Evolutionary conservation across 2,797 vertebrate species (phyloP).

Genomic region (Mycteria americana): DNA sequence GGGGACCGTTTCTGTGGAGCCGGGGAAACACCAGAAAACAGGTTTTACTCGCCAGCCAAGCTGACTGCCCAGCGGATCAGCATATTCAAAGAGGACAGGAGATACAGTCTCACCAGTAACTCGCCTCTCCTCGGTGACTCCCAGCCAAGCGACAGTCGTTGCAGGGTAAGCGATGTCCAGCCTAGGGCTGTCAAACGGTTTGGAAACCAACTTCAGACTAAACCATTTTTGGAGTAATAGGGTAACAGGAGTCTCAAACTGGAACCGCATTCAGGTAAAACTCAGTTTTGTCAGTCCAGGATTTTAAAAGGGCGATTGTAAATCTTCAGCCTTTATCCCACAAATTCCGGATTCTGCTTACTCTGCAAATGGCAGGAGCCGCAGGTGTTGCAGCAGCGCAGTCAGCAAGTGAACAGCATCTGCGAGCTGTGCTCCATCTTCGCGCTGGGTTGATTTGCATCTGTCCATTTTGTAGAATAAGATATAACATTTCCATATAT

Average conservation of each 20-base stretch:
- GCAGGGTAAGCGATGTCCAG: constrained; percentile 77
- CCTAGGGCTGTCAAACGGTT: neutral
- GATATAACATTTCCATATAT: neutral
- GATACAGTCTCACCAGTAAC: constrained; percentile 65
- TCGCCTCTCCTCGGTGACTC: constrained; percentile 63
- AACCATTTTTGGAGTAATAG: accelerated
- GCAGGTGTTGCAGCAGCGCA: neutral
- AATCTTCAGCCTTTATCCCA: neutral
- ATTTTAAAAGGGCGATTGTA: accelerated
- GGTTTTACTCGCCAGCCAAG: constrained; percentile 73
- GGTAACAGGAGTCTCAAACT: accelerated
- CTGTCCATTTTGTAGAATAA: neutral
- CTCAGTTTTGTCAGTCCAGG: neutral
- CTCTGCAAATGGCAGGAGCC: neutral
- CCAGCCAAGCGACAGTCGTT: constrained; percentile 59
- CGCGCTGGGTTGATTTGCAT: neutral
- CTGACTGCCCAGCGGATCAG: constrained; percentile 91
- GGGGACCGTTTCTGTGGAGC: constrained; percentile 77
- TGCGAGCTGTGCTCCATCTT: neutral
- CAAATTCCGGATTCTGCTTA: accelerated
- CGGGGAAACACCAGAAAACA: constrained; percentile 63
- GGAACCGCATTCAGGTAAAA: accelerated
- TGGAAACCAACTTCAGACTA: accelerated
- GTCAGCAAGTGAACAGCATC: neutral
- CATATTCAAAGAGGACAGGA: constrained; percentile 82